Evolutionary conservation across 2,888 invertebrate genomes (phyloP), one percentile per base, ranked within the genome.

Genomic region (Junonia oenone): DNA sequence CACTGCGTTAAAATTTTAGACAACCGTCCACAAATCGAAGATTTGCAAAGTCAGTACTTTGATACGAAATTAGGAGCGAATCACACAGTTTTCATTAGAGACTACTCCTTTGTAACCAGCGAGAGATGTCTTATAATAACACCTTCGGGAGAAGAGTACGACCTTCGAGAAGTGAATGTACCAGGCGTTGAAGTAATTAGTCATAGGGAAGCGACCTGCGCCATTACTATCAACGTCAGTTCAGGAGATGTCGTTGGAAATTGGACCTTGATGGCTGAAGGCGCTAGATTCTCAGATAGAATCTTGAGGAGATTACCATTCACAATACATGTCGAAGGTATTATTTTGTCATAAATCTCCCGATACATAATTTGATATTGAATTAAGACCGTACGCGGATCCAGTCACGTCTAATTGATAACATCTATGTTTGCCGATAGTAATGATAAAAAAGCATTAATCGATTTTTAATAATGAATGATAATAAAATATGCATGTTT

Each of bases 281-380:
- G 72, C 4, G 64, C 45, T 0, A 67, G 63, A 26, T 57, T 52
- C 14, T 59, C 65, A 1, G 55, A 55, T 1, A 60, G 50, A 19
- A 67, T 75, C n/a, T 82, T 87, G 74, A 76, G 71, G 59, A 76
- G 81, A 66, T 65, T 72, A 61, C 67, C 71, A 11, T 76, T 85
- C 58, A 75, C 67, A 45, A 77, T 88, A 63, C 56, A 67, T 55
- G 72, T 83, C 45, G 78, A 84, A 83, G 82, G 88, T 88, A 81
- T 66, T n/a, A n/a, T n/a, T n/a, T n/a, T n/a, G n/a, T n/a, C n/a
- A n/a, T n/a, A n/a, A n/a, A n/a, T n/a, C n/a, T n/a, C n/a, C n/a
- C n/a, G n/a, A n/a, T n/a, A n/a, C n/a, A n/a, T n/a, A n/a, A n/a
- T n/a, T n/a, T n/a, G n/a, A n/a, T n/a, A n/a, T n/a, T n/a, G n/a